Percentiles rank a stretch among this genome's conserved stretches.
phyloP scores from a whole-genome alignment of 2,888 invertebrate species.

The Sipunculus nudus region DNA sequence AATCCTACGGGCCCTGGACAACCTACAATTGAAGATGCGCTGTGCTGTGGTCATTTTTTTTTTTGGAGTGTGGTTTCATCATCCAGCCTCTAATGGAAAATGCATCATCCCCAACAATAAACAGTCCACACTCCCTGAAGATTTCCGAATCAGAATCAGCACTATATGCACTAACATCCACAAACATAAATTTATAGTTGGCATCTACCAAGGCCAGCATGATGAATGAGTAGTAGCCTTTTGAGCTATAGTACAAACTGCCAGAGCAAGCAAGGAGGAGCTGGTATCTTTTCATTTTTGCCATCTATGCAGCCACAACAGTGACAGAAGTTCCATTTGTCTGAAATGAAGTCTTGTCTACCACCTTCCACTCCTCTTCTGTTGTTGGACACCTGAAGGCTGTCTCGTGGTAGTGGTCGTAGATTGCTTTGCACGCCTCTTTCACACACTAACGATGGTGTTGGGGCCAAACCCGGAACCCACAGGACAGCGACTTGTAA shows the following conservation, averaged over 20 bases:
- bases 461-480: slow-evolving; percentile 52
- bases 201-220: slow-evolving; percentile 62
- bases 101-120: too few species aligned
- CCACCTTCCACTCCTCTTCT: slow-evolving; percentile 17
- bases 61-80: too few species aligned
- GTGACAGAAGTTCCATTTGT: slow-evolving; percentile 59
- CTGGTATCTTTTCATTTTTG: slow-evolving; percentile 51
- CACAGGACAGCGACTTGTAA: slow-evolving; percentile 51
- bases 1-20: too few species aligned
- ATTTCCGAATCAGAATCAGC: slow-evolving; percentile 55
- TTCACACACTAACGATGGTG: slow-evolving; percentile 51
- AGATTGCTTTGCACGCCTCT: slow-evolving; percentile 53
- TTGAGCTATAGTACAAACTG: too few species aligned
- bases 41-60: too few species aligned
- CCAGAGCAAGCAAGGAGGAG: slow-evolving; percentile 44
- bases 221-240: slow-evolving; percentile 51
- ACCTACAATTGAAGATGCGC: too few species aligned
- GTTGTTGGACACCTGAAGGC: slow-evolving; percentile 16
- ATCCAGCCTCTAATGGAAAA: too few species aligned
- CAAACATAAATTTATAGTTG: slow-evolving; percentile 57
- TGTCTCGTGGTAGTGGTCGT: slow-evolving; percentile 23
- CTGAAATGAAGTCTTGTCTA: slow-evolving; percentile 18
- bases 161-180: slow-evolving; percentile 57
- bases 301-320: slow-evolving; percentile 53
- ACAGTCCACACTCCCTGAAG: too few species aligned